phyloP scores from a whole-genome alignment of 2,113 vertebrate genomes.

The Cavia porcellus region DNA sequence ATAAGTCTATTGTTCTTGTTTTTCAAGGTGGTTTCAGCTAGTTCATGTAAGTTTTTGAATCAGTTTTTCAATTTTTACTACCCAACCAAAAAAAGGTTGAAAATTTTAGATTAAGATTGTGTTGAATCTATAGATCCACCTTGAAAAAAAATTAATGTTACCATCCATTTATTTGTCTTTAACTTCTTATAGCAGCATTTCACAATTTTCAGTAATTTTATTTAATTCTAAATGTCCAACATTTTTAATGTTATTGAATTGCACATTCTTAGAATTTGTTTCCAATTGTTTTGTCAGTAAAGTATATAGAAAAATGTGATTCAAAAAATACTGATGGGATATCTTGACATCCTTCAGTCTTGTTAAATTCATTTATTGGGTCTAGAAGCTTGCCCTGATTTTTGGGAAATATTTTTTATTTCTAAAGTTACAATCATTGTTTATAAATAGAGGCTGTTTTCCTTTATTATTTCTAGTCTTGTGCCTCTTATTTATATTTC shows the following conservation, averaged over 20 bases:
- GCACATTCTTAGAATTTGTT: neutral
- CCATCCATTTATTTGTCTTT: neutral
- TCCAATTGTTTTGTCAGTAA: neutral
- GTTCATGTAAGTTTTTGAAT: neutral
- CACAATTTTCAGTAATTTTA: constrained; percentile 23
- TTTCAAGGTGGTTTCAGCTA: neutral
- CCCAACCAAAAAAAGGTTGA: neutral
- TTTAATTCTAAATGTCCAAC: constrained; percentile 45
- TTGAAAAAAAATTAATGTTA: constrained; percentile 49
- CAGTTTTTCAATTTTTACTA: neutral
- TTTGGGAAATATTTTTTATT: neutral
- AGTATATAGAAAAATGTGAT: neutral
- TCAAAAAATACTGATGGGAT: neutral
- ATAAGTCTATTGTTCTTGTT: neutral
- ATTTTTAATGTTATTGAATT: constrained; percentile 18
- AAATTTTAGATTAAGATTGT: neutral
- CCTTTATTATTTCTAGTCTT: neutral
- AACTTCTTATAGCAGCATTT: constrained; percentile 25
- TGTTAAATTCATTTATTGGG: neutral
- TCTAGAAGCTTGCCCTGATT: neutral
- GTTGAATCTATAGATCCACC: neutral
- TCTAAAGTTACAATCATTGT: neutral
- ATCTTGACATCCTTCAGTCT: neutral
- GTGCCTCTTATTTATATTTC: neutral
- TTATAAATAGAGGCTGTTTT: neutral